Evolutionary conservation across 2,888 invertebrate species (phyloP).

Genomic region (Encarsia formosa): DNA sequence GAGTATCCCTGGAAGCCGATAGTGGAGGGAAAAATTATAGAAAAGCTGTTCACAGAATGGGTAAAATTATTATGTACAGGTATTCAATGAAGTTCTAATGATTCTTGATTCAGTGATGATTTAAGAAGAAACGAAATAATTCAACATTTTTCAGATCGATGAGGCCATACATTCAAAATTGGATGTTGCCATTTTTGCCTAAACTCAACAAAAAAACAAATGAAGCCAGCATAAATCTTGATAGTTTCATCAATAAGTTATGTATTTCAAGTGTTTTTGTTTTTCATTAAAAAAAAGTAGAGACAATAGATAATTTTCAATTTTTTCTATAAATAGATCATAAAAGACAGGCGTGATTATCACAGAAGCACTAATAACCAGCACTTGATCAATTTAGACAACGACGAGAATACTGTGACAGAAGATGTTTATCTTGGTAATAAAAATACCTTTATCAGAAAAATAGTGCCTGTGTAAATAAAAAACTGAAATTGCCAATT

Average conservation of each 20-base stretch:
- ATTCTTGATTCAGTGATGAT: constrained; percentile 18
- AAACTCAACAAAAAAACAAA: constrained; percentile 53
- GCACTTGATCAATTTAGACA: constrained; percentile 16
- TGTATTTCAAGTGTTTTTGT: too few relatives aligned
- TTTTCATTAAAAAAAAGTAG: background rate
- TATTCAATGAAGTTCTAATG: too few relatives aligned
- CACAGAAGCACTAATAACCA: constrained; percentile 20
- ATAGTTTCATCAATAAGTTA: constrained; percentile 56
- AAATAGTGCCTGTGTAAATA: background rate
- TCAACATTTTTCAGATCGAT: constrained; percentile 52
- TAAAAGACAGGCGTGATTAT: constrained; percentile 25
- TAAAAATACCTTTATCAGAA: constrained; percentile 54
- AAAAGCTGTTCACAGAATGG: constrained; percentile 27
- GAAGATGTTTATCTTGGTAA: constrained; percentile 58
- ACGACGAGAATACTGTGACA: too few relatives aligned
- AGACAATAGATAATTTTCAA: too few relatives aligned
- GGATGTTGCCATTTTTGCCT: constrained; percentile 3
- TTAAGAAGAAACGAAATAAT: too few relatives aligned
- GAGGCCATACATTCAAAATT: constrained; percentile 45
- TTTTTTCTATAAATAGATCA: constrained; percentile 25
- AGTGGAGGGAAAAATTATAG: constrained; percentile 26
- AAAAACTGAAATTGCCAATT: background rate
- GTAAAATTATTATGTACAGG: constrained; percentile 23
- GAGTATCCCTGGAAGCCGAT: constrained; percentile 22
- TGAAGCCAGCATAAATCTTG: constrained; percentile 51